Conservation (phyloP, 2,888 invertebrate species). For the Timema cristinae region DNA sequence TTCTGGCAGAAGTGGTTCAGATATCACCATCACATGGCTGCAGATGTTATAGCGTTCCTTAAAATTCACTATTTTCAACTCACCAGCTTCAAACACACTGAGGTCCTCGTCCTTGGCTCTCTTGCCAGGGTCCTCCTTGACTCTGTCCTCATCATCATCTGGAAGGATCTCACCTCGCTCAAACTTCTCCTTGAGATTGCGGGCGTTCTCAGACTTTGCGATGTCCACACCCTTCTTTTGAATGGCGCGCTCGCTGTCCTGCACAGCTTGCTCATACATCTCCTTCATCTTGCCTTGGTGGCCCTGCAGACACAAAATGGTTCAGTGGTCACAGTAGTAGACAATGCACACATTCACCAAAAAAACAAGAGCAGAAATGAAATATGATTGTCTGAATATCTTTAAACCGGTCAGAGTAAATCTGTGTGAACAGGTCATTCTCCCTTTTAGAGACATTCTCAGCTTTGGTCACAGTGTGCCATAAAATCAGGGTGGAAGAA, state of each 20-base stretch:
- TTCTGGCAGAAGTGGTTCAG: too few relatives aligned
- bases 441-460: too few relatives aligned
- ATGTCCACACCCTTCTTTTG: conserved; percentile 50
- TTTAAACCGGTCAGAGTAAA: too few relatives aligned
- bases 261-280: conserved; percentile 85
- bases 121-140: conserved; percentile 48
- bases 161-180: conserved; percentile 67
- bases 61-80: conserved; percentile 32
- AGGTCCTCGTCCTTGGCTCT: conserved; percentile 65
- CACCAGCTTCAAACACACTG: conserved; percentile 76
- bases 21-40: too few relatives aligned
- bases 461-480: too few relatives aligned
- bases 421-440: too few relatives aligned
- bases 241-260: conserved; percentile 62
- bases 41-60: too few relatives aligned
- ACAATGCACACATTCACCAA: too few relatives aligned
- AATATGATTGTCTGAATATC: too few relatives aligned
- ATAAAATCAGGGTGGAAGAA: too few relatives aligned
- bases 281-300: conserved; percentile 89
- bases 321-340: too few relatives aligned
- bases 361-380: too few relatives aligned
- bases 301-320: conserved; percentile 54
- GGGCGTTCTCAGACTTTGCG: conserved; percentile 52
- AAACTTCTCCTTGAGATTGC: conserved; percentile 71
- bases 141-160: conserved; percentile 49